Conservation (phyloP, 2,888 invertebrate species). For the Scaptomyza parva region DNA sequence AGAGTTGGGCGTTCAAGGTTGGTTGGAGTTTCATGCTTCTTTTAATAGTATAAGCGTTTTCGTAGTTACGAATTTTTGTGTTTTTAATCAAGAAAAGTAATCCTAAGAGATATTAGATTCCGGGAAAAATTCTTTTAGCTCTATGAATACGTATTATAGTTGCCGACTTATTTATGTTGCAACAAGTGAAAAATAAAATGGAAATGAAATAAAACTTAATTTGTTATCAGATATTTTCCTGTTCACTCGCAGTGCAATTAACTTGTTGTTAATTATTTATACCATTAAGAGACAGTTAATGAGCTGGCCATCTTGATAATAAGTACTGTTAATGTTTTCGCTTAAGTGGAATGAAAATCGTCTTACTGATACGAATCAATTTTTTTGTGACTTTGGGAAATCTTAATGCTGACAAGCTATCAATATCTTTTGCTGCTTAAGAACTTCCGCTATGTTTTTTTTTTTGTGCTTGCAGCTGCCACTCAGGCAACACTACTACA, state of each 20-base stretch:
- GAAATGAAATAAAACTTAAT: no score
- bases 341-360: conserved; percentile 2
- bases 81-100: neutral
- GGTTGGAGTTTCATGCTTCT: neutral
- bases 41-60: conserved; percentile 5
- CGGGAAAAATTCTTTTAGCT: neutral
- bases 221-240: neutral
- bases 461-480: neutral
- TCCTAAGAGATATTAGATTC: neutral
- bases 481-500: conserved; percentile 14
- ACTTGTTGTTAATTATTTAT: neutral
- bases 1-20: neutral
- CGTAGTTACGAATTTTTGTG: neutral
- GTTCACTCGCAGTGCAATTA: neutral
- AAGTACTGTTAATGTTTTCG: neutral
- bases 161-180: neutral
- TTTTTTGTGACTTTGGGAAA: conserved; percentile 7
- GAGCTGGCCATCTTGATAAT: neutral
- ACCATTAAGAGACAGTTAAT: neutral
- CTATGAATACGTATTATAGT: neutral
- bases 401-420: conserved; percentile 9
- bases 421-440: conserved; percentile 11
- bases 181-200: neutral
- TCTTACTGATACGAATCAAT: neutral
- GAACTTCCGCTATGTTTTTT: conserved; percentile 26